These are phyloP conservation scores for Spilarctia lutea DNA, from an alignment of 2,888 invertebrate genomes.

Conservation along the genomic window DNA sequence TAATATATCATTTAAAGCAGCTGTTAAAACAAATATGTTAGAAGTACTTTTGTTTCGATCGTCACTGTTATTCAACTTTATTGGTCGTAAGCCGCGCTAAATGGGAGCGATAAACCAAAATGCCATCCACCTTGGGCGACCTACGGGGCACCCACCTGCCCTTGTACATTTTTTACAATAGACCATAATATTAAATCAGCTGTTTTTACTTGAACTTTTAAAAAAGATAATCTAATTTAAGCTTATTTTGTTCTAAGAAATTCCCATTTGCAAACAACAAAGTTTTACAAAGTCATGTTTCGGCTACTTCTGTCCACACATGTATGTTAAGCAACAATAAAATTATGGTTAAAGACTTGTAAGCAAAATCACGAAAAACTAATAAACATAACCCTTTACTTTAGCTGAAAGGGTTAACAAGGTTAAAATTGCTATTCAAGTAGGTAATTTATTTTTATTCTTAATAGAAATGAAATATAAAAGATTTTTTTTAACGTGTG, in stretches of 20 bases:
- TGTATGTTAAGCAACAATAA: neutral
- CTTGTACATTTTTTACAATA: constrained; percentile 43
- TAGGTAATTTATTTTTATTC: neutral
- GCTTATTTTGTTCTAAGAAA: neutral
- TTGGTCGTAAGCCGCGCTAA: constrained; percentile 46
- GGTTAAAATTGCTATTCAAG: neutral
- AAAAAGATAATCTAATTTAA: constrained; percentile 10
- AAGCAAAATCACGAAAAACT: neutral
- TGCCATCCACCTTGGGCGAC: constrained; percentile 66
- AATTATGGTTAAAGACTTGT: neutral
- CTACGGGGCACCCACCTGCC: constrained; percentile 62
- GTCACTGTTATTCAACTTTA: constrained; percentile 44
- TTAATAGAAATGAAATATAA: neutral
- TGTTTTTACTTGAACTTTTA: constrained; percentile 6
- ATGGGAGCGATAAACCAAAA: constrained; percentile 63
- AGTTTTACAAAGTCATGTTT: neutral
- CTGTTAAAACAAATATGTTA: constrained; percentile 29
- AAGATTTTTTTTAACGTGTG: too few species aligned
- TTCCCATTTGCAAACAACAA: neutral
- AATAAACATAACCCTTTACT: neutral
- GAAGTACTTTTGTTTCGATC: constrained; percentile 29
- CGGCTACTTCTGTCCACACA: neutral
- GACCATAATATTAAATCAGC: constrained; percentile 46
- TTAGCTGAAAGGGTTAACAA: neutral
- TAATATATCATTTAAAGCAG: constrained; percentile 22